Evolutionary conservation across 2,888 invertebrate species (phyloP), one percentile per base, ranked within the genome.

Genomic region (Tridacna crocea): DNA sequence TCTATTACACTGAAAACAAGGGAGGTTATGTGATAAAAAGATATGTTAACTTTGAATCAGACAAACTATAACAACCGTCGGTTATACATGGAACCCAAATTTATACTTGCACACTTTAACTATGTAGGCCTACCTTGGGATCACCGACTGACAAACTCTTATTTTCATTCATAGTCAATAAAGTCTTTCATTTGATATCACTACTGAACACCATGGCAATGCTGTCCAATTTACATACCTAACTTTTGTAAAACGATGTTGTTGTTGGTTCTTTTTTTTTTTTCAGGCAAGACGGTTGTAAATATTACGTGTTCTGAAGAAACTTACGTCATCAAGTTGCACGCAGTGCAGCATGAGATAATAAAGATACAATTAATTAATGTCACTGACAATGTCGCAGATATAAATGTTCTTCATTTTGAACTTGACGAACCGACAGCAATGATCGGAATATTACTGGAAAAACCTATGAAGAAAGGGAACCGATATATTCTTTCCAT

Each of bases 401-500:
- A 47, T n/a, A 36, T 46, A 13, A 17, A 11, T 46, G 36, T 61
- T 0, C 12, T 12, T 36, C 63, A 47, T 47, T 66, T 60, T 47
- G 17, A 47, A 4, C 17, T 60, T 19, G 60, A 74, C 19, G 51
- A 70, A 0, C 48, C 65, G 0, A 60, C 65, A 3, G 78, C 80
- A 48, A 75, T 82, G 80, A 13, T 84, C 8, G 79, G 77, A 24
- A 61, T 84, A 12, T 26, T 51, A 24, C 47, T 65, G 0, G 60
- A 27, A 0, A 26, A 72, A 3, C 27, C 15, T 4, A 24, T 84
- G 47, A 47, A 24, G 22, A 72, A 36, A 3, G 82, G 82, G 12
- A 22, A 77, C 3, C 27, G 60, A 8, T 84, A 88, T 79, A 79
- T 58, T 55, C 77, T 79, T 78, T 51, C 24, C 61, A 79, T 81